These are phyloP conservation scores for Corythoichthys haematopterus DNA, from an alignment of 2,113 vertebrate genomes.

Conservation along the genomic window DNA sequence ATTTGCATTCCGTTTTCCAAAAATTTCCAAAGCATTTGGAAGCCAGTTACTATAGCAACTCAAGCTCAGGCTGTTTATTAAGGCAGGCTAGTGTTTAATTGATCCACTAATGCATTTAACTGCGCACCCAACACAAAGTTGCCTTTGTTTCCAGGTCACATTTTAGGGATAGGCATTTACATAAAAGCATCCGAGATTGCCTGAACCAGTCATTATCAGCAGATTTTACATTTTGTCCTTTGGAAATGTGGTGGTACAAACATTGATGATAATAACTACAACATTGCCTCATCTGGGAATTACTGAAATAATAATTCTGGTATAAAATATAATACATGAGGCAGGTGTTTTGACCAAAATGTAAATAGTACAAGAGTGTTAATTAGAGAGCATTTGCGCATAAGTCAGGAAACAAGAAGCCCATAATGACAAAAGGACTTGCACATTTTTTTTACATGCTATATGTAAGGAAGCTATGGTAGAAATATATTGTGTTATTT, in stretches of 20 bases:
- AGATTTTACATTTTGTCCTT: conserved; percentile 84
- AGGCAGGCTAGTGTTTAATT: conserved; percentile 93
- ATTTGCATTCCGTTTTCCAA: conserved; percentile 71
- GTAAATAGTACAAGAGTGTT: conserved; percentile 39
- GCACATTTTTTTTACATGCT: not conserved
- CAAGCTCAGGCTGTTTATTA: conserved; percentile 75
- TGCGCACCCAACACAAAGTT: conserved; percentile 87
- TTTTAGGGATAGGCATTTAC: conserved; percentile 87
- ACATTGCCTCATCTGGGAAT: conserved; percentile 83
- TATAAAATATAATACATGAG: conserved; percentile 52
- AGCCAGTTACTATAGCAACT: conserved; percentile 82
- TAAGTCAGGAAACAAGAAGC: conserved; percentile 6
- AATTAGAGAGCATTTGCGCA: conserved; percentile 57
- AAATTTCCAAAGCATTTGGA: conserved; percentile 76
- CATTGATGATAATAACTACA: conserved; percentile 80
- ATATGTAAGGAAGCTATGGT: too few species aligned
- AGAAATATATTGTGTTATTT: too few species aligned
- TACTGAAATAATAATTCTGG: conserved; percentile 67
- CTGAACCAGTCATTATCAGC: conserved; percentile 90
- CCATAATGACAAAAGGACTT: not conserved
- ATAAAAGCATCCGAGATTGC: conserved; percentile 91
- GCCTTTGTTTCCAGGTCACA: conserved; percentile 97
- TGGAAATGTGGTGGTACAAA: conserved; percentile 82
- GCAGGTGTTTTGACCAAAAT: conserved; percentile 50
- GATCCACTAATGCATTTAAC: conserved; percentile 95